Evolutionary conservation across 1,140 invertebrate species (phyloP).

Genomic region (Lycorma delicatula): DNA sequence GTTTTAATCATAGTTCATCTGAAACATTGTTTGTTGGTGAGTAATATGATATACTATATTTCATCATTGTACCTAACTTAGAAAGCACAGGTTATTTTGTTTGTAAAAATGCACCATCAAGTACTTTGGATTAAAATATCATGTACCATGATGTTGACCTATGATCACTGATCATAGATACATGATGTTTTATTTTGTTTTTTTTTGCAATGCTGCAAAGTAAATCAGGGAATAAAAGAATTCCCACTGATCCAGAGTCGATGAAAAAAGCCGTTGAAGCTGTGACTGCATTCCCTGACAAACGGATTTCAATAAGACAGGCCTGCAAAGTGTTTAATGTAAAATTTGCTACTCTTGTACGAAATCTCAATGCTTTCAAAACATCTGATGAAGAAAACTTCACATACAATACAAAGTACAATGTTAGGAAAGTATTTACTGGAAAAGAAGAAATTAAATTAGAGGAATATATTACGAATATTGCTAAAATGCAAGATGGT

Average conservation of each 20-base stretch:
- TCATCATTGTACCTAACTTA: neutral
- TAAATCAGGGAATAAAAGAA: neutral
- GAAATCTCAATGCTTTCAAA: neutral
- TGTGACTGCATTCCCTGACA: neutral
- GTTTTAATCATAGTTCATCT: neutral
- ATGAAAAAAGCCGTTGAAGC: neutral
- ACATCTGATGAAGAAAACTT: too few relatives aligned
- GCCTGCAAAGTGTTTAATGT: neutral
- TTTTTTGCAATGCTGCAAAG: neutral
- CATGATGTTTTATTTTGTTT: neutral
- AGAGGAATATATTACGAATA: too few relatives aligned
- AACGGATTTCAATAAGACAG: neutral
- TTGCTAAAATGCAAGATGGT: too few relatives aligned
- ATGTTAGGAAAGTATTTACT: too few relatives aligned
- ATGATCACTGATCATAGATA: too few relatives aligned
- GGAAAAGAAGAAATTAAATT: too few relatives aligned
- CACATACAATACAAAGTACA: too few relatives aligned
- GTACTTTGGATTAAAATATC: neutral
- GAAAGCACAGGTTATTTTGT: neutral
- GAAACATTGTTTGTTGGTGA: neutral
- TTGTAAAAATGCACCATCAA: neutral
- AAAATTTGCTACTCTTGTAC: neutral
- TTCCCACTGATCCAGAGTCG: neutral
- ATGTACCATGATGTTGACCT: too few relatives aligned
- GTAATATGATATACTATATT: neutral